Conservation (phyloP, 2,797 vertebrate genomes). For the Loriculus beryllinus region DNA sequence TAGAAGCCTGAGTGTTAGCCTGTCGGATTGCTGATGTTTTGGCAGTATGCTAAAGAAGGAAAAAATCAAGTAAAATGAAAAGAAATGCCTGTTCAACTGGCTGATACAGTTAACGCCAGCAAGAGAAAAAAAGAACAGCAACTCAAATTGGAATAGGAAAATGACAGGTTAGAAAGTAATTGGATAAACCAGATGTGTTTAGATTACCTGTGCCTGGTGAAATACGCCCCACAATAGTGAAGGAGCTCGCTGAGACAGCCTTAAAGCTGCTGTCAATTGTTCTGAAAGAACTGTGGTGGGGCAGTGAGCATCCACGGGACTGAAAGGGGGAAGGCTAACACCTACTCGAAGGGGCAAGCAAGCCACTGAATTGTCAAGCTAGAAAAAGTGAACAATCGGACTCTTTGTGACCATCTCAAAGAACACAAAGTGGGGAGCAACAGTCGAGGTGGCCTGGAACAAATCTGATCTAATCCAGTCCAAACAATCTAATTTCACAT, state of each 20-base stretch:
- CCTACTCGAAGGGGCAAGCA: neutral
- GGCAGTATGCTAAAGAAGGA: neutral
- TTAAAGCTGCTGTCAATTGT: neutral
- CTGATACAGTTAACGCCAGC: neutral
- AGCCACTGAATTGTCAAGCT: neutral
- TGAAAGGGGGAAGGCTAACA: neutral
- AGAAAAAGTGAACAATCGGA: slow-evolving; percentile 33
- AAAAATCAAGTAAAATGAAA: neutral
- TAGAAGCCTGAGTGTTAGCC: neutral
- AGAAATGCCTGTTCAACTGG: neutral
- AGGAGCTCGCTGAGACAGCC: neutral
- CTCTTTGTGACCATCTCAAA: slow-evolving; percentile 33
- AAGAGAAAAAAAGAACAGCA: rapidly evolving
- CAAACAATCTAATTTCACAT: slow-evolving; percentile 34
- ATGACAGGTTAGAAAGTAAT: neutral
- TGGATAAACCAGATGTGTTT: neutral
- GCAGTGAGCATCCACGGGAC: neutral
- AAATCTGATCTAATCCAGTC: slow-evolving; percentile 40
- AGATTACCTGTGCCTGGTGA: neutral
- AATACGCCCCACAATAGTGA: neutral
- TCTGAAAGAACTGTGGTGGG: neutral
- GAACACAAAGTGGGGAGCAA: slow-evolving; percentile 4
- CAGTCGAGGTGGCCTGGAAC: neutral
- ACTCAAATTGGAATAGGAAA: neutral
- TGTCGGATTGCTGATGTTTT: neutral